Percentiles rank a stretch among this genome's conserved stretches.
Conservation (phyloP, 2,888 invertebrate species). For the Trichopria drosophilae region DNA sequence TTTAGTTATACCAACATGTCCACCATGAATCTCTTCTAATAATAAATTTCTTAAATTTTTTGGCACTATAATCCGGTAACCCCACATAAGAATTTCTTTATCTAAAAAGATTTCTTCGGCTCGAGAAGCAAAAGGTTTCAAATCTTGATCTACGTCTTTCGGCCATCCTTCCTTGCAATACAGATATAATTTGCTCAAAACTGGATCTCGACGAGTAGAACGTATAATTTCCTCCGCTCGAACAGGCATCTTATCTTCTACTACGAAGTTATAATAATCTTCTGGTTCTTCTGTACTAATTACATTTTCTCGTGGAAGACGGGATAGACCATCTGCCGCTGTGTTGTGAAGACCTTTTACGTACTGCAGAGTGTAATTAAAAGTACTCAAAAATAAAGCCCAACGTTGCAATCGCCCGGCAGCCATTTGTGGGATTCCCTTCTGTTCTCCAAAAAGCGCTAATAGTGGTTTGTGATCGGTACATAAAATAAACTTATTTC, state of each 20-base stretch:
- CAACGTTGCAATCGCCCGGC: conserved; percentile 46
- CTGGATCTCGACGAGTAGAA: background rate
- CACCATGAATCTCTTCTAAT: conserved; percentile 38
- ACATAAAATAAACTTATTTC: conserved; percentile 42
- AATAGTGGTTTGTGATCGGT: conserved; percentile 46
- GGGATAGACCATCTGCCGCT: conserved; percentile 28
- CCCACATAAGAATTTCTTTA: conserved; percentile 35
- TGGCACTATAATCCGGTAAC: conserved; percentile 39
- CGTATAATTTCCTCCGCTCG: conserved; percentile 11
- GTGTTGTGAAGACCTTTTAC: conserved; percentile 23
- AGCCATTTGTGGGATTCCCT: conserved; percentile 46
- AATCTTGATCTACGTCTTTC: too few species aligned
- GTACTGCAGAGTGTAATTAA: conserved; percentile 34
- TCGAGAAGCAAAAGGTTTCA: conserved; percentile 9
- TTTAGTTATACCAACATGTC: conserved; percentile 39
- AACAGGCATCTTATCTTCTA: conserved; percentile 15
- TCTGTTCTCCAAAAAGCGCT: conserved; percentile 42
- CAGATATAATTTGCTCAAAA: conserved; percentile 16
- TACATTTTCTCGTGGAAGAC: too few species aligned
- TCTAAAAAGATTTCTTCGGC: conserved; percentile 20
- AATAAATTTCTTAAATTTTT: conserved; percentile 27
- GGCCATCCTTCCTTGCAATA: conserved; percentile 17
- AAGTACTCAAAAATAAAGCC: conserved; percentile 36
- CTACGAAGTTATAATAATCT: conserved; percentile 26
- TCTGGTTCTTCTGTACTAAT: conserved; percentile 17